Evolutionary conservation across 1,140 invertebrate species (phyloP).

Genomic region (Acromyrmex heyeri): DNA sequence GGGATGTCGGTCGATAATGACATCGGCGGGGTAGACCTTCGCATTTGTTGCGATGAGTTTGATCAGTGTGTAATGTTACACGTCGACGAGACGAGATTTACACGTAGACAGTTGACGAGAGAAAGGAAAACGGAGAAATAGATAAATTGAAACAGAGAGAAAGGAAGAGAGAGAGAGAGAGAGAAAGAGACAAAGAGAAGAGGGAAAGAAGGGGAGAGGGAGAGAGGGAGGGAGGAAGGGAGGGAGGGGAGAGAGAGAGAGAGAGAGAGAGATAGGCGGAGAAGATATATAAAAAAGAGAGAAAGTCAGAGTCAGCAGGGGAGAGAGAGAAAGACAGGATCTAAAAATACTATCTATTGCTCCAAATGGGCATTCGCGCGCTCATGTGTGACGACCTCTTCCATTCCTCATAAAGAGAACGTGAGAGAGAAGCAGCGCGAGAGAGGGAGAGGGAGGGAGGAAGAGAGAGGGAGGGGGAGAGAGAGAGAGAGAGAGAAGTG

Average conservation of each 20-base stretch:
- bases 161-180: not conserved
- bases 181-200: not conserved
- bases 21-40: constrained; percentile 39
- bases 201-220: constrained; percentile 2
- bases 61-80: constrained; percentile 26
- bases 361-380: constrained; percentile 81
- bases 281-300: constrained; percentile 11
- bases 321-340: constrained; percentile 61
- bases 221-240: not conserved
- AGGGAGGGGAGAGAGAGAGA: not conserved
- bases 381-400: constrained; percentile 79
- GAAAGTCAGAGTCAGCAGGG: constrained; percentile 23
- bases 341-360: constrained; percentile 80
- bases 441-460: not conserved
- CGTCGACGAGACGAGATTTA: constrained; percentile 53
- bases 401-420: constrained; percentile 73
- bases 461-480: not conserved
- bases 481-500: not conserved
- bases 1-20: constrained; percentile 50
- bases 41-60: constrained; percentile 10
- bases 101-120: constrained; percentile 9
- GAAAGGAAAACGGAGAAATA: not conserved
- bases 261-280: not conserved
- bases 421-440: constrained; percentile 12
- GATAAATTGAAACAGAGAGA: not conserved